These are phyloP conservation scores for Porites lobata DNA, from an alignment of 92 coral and sea anemone genomes.

Conservation along the genomic window DNA sequence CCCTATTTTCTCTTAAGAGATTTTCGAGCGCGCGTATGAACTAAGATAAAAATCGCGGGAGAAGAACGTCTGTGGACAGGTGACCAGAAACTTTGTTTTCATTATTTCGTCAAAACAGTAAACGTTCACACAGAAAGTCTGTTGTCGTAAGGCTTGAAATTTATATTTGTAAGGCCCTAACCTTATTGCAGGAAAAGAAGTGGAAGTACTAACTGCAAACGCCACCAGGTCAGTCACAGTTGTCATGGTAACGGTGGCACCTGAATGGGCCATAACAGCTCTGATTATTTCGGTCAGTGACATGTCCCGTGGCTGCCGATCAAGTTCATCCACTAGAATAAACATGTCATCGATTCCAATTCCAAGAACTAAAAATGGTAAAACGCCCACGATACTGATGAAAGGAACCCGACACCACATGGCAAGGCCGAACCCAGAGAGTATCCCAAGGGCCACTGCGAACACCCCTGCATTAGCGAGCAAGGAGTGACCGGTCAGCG, in stretches of 20 bases:
- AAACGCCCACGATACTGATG: conserved; percentile 79
- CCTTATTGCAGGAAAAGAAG: conserved; percentile 85
- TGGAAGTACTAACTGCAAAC: conserved; percentile 90
- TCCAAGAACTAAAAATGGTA: conserved; percentile 87
- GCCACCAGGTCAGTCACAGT: conserved; percentile 95
- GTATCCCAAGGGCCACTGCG: conserved; percentile 90
- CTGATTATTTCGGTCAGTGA: conserved; percentile 73
- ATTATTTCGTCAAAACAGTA: neutral
- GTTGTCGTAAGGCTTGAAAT: neutral
- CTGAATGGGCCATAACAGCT: conserved; percentile 84
- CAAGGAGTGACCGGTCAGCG: conserved; percentile 88
- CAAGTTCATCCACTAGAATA: conserved; percentile 89
- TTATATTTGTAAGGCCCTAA: neutral
- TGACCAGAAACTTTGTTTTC: no score
- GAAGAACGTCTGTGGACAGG: no score
- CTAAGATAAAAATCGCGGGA: no score
- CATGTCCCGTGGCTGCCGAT: conserved; percentile 73
- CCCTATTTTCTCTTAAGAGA: no score
- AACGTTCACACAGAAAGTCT: neutral
- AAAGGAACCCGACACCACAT: conserved; percentile 77
- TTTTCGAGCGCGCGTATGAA: no score
- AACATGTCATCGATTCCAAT: conserved; percentile 96
- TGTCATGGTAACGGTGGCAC: conserved; percentile 97
- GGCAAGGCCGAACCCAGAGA: conserved; percentile 87
- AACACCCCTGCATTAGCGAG: conserved; percentile 88